These are phyloP conservation scores for Pomacea canaliculata DNA, from an alignment of 2,888 invertebrate genomes.

Conservation along the genomic window DNA sequence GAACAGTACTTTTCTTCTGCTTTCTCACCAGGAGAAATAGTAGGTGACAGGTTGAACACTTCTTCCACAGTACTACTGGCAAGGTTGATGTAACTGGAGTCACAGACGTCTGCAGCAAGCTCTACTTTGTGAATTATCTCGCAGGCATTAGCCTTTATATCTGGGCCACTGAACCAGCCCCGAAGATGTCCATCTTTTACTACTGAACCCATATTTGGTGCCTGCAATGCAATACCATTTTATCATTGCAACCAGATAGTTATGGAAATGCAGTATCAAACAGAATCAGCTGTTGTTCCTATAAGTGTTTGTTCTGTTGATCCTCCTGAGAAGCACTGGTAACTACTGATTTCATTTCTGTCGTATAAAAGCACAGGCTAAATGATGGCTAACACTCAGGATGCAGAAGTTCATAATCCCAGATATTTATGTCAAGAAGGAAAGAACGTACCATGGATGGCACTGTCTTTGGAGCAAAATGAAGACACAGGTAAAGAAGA, in stretches of 20 bases:
- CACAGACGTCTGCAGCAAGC: slow-evolving; percentile 35
- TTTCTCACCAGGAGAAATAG: slow-evolving; percentile 49
- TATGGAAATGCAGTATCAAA: too few species aligned
- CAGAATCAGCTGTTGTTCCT: too few species aligned
- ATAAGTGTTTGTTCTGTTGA: too few species aligned
- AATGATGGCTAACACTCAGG: too few species aligned
- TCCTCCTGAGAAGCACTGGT: too few species aligned
- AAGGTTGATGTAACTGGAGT: slow-evolving; percentile 37
- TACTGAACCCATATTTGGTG: slow-evolving; percentile 30
- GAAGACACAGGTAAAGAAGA: slow-evolving; percentile 83
- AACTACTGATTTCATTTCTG: too few species aligned
- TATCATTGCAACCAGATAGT: too few species aligned
- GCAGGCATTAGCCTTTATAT: slow-evolving; percentile 60
- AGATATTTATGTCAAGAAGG: neutral
- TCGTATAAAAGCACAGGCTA: too few species aligned
- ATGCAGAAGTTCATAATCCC: too few species aligned
- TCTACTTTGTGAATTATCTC: slow-evolving; percentile 56
- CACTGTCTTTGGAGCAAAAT: slow-evolving; percentile 43
- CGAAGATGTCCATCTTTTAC: slow-evolving; percentile 66
- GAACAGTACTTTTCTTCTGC: neutral
- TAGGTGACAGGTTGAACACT: slow-evolving; percentile 60
- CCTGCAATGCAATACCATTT: slow-evolving; percentile 1
- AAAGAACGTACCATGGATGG: slow-evolving; percentile 30
- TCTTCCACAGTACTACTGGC: slow-evolving; percentile 53
- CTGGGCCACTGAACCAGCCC: slow-evolving; percentile 68